These are phyloP conservation scores for Neodiprion fabricii DNA, from an alignment of 1,140 invertebrate genomes.

Conservation along the genomic window DNA sequence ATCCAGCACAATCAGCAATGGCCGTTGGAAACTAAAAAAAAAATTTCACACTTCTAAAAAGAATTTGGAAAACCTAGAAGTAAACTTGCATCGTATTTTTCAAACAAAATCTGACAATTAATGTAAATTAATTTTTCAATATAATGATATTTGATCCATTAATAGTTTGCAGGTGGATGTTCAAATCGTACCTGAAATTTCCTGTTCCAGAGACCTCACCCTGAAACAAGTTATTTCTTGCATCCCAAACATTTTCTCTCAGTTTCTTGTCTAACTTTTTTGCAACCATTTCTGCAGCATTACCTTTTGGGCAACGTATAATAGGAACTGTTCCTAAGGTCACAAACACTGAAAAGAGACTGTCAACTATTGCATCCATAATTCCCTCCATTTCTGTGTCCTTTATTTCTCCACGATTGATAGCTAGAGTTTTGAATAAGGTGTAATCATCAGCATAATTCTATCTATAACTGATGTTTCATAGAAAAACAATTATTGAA, in stretches of 20 bases:
- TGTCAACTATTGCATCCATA: slow-evolving; percentile 95
- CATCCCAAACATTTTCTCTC: slow-evolving; percentile 94
- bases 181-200: slow-evolving; percentile 65
- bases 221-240: slow-evolving; percentile 95
- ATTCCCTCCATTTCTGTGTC: slow-evolving; percentile 96
- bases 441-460: neutral
- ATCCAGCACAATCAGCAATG: slow-evolving; percentile 92
- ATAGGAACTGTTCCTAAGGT: slow-evolving; percentile 94
- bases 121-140: too few relatives aligned
- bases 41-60: slow-evolving; percentile 21
- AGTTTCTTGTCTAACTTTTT: slow-evolving; percentile 98
- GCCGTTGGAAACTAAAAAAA: slow-evolving; percentile 87
- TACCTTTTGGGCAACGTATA: slow-evolving; percentile 93
- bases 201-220: slow-evolving; percentile 78
- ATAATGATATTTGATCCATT: neutral
- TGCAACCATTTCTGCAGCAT: slow-evolving; percentile 98
- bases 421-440: slow-evolving; percentile 68
- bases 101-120: neutral
- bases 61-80: neutral
- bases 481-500: neutral
- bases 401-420: slow-evolving; percentile 93
- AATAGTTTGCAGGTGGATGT: slow-evolving; percentile 3
- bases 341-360: slow-evolving; percentile 97
- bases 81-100: neutral
- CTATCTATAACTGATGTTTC: neutral